phyloP scores from a whole-genome alignment of 2,888 invertebrate genomes.

The Archips xylosteana region DNA sequence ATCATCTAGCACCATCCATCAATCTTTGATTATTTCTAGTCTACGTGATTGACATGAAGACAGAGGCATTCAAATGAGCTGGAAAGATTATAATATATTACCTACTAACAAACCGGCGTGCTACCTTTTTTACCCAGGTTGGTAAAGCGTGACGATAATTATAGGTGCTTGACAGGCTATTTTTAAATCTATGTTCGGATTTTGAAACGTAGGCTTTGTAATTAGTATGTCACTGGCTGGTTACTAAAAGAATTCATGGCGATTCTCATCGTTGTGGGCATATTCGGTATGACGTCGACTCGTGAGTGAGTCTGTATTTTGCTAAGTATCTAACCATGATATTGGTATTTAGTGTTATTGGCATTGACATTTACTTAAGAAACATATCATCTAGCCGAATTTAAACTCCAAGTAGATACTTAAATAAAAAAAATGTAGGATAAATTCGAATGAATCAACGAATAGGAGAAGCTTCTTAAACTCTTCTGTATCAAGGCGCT shows the following conservation, averaged over 20 bases:
- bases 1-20: conserved; percentile 70
- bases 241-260: not conserved
- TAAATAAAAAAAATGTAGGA: too few relatives aligned
- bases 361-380: not conserved
- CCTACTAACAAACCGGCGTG: conserved; percentile 39
- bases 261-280: conserved; percentile 2
- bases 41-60: conserved; percentile 77
- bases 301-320: not conserved
- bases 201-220: conserved; percentile 29
- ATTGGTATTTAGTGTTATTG: too few relatives aligned
- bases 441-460: too few relatives aligned
- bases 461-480: too few relatives aligned
- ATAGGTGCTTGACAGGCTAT: conserved; percentile 39
- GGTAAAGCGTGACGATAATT: conserved; percentile 40
- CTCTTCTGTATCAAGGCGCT: too few relatives aligned
- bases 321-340: not conserved
- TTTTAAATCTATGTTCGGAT: conserved; percentile 34
- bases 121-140: conserved; percentile 40
- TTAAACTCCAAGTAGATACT: too few relatives aligned
- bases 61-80: conserved; percentile 78
- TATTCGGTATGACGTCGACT: not conserved
- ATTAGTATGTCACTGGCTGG: conserved; percentile 36
- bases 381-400: not conserved
- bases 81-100: conserved; percentile 48
- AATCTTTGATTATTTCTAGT: conserved; percentile 67